Evolutionary conservation across 2,888 invertebrate species (phyloP), one percentile per base, ranked within the genome.

Genomic region (Hirtodrosophila trivittata): DNA sequence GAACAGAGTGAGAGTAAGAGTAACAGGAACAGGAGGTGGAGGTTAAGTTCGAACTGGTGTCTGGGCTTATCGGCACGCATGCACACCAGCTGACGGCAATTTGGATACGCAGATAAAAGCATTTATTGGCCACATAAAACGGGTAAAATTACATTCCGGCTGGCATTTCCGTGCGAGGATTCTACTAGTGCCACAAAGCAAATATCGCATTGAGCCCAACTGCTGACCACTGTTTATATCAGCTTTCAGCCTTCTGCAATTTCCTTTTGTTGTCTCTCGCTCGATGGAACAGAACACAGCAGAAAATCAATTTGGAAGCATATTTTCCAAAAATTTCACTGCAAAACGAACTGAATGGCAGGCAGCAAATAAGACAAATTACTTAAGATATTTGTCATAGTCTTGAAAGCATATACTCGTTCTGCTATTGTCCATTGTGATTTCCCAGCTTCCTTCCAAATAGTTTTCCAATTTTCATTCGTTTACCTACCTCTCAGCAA

Each of bases 101-200:
- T 86, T 86, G 85, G 87, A 66, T 82, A 71, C 75, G 68, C 66
- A 83, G 87, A 83, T 83, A 83, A 83, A 83, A 83, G 81, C 85
- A 83, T 83, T 83, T 86, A 83, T 83, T 82, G 82, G 75, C 65
- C 75, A 73, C 85, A 81, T 86, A 83, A 86, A 83, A 83, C 78
- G 78, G 80, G 66, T 84, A 52, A 77, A 84, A 81, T 84, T 64
- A 84, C 62, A 60, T 67, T 35, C 85, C 66, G 62, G 47, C 25
- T 26, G 35, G 38, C 56, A 42, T 14, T 43, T 52, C 64, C 65
- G 18, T 21, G 5, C 18, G 2, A n/a, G 32, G 43, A 38, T 32
- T 46, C 52, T 21, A 32, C 8, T 18, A 39, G 25, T n/a, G 28
- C 25, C 33, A 33, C 13, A 5, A 39, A 39, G 28, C 45, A 9